These are phyloP conservation scores for Actinia tenebrosa DNA, from an alignment of 64 coral and sea anemone species.

Conservation along the genomic window DNA sequence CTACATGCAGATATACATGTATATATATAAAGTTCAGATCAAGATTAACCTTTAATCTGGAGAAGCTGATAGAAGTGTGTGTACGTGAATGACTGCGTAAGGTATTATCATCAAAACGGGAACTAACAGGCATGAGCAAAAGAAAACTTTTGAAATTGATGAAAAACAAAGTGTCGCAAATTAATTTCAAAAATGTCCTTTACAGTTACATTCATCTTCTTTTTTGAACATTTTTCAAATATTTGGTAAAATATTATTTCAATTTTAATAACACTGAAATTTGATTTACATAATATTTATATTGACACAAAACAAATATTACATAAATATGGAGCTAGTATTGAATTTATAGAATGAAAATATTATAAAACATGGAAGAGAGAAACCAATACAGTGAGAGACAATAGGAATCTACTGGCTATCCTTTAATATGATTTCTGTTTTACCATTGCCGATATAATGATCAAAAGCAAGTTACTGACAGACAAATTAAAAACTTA, in stretches of 20 bases:
- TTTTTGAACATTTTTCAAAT: too few species aligned
- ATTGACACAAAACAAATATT: too few species aligned
- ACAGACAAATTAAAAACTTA: slow-evolving; percentile 6
- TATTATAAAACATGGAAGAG: background rate
- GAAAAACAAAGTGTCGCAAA: background rate
- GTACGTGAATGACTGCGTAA: background rate
- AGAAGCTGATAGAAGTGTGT: background rate
- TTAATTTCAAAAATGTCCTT: too few species aligned
- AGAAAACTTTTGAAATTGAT: background rate
- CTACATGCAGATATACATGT: background rate
- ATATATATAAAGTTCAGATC: background rate
- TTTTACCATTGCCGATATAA: background rate
- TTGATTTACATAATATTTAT: too few species aligned
- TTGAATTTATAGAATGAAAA: too few species aligned
- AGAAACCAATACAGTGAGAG: background rate
- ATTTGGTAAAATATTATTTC: too few species aligned
- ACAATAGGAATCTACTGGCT: background rate
- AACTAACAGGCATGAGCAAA: background rate
- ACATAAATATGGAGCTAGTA: too few species aligned
- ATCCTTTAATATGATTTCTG: background rate
- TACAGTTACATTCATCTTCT: too few species aligned
- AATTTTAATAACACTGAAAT: too few species aligned
- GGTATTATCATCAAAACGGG: background rate
- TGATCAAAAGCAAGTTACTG: background rate
- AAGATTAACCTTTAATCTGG: background rate